Evolutionary conservation across 1,140 invertebrate species (phyloP), one percentile per base, ranked within the genome.

Genomic region (Alviniconcha marisindica): DNA sequence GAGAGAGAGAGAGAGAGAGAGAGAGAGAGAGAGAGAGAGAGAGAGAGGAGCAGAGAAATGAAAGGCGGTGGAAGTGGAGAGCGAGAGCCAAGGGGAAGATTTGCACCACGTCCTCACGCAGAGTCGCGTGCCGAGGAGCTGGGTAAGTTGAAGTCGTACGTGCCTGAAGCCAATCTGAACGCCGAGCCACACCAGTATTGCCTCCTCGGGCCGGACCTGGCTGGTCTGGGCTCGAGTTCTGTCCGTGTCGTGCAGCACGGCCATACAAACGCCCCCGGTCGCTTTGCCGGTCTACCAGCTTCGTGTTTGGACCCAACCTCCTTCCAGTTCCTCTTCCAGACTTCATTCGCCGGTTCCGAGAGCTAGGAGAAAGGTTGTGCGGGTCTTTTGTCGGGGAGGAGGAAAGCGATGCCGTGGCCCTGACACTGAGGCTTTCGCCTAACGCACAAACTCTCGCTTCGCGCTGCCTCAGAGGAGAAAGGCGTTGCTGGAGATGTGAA

Each of bases 101-200:
- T 80, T 80, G 78, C 78, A 80, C 78, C 24, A n/a, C 31, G 54
- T 80, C 78, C 78, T 80, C 78, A 80, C 78, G 78, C 78, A 80
- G 33, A 15, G 24, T 80, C 21, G 78, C 78, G 78, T 80, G 78
- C 56, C 12, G 56, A 63, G 51, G 60, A 63, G 56, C 60, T 28
- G 42, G n/a, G 44, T 48, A 40, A 71, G 73, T 76, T 33, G n/a
- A 60, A 42, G 78, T 66, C n/a, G 78, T 69, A 63, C 60, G 60
- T 63, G 60, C 28, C 60, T 63, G 60, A 63, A n/a, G 21, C 60
- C 60, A 63, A 63, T 31, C 60, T 63, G 44, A 48, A 48, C 7
- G 18, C 44, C n/a, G n/a, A 48, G 5, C 31, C 33, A 7, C 36
- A 36, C 36, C 36, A 36, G 33, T 24, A 38, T 40, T 71, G 69